These are phyloP conservation scores for Alca torda DNA, from an alignment of 2,797 vertebrate genomes.

Conservation along the genomic window DNA sequence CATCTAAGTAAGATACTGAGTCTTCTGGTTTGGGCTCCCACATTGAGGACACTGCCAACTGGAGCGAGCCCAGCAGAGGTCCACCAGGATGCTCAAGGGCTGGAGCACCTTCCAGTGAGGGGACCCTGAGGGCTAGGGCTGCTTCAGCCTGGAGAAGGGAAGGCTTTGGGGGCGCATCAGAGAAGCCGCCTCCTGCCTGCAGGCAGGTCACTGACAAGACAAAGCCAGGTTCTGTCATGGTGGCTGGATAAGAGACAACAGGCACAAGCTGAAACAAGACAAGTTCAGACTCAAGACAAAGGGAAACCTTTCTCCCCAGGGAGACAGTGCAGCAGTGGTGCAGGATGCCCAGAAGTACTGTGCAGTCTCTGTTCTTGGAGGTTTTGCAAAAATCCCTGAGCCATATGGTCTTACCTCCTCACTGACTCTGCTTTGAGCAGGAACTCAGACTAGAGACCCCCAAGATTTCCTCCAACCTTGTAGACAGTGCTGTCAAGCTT, in stretches of 20 bases:
- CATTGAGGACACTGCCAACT: not conserved
- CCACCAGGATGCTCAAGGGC: not conserved
- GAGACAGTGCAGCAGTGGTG: not conserved
- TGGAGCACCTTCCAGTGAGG: not conserved
- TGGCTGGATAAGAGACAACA: not conserved
- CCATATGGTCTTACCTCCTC: not conserved
- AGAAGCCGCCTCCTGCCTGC: not conserved
- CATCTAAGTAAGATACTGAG: not conserved
- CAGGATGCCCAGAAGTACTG: not conserved
- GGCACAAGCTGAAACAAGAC: not conserved
- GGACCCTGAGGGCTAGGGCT: not conserved
- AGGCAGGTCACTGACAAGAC: not conserved
- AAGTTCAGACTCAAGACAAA: not conserved
- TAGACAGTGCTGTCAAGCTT: not conserved
- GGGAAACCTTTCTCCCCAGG: not conserved
- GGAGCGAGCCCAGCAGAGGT: not conserved
- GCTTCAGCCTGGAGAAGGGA: not conserved
- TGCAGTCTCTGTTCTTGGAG: not conserved
- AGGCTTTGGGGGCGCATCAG: not conserved
- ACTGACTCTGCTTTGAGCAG: not conserved
- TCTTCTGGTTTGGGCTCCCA: not conserved
- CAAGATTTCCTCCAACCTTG: not conserved
- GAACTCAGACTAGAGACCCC: not conserved
- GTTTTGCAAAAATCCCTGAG: not conserved
- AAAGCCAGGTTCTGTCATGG: not conserved